Percentiles rank a stretch among this genome's conserved stretches.
phyloP scores from a whole-genome alignment of 2,888 invertebrate species.

The Aproaerema taeniolella region DNA sequence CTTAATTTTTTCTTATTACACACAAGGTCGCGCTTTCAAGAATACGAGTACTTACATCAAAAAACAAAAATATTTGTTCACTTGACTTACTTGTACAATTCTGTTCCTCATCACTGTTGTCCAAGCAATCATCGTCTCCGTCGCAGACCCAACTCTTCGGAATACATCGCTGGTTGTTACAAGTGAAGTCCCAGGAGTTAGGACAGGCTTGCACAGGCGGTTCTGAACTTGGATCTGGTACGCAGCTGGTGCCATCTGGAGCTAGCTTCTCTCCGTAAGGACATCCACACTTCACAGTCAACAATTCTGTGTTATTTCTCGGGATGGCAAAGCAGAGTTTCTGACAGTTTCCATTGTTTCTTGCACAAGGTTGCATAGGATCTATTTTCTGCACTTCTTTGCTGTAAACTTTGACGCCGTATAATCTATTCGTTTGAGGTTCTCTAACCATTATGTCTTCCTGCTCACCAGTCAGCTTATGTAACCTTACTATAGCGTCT shows the following conservation, averaged over 20 bases:
- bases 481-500: slow-evolving; percentile 93
- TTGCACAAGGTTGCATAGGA: slow-evolving; percentile 87
- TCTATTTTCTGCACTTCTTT: slow-evolving; percentile 84
- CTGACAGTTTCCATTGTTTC: slow-evolving; percentile 93
- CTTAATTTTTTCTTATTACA: no score
- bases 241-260: slow-evolving; percentile 83
- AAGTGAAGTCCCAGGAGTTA: slow-evolving; percentile 95
- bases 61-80: no score
- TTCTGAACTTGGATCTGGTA: slow-evolving; percentile 89
- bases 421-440: slow-evolving; percentile 92
- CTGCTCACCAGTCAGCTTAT: slow-evolving; percentile 92
- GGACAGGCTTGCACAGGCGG: slow-evolving; percentile 93
- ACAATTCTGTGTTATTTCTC: slow-evolving; percentile 68
- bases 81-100: slow-evolving; percentile 90
- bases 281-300: slow-evolving; percentile 90
- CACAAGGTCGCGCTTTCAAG: no score
- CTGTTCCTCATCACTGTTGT: slow-evolving; percentile 96
- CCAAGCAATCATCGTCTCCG: slow-evolving; percentile 96
- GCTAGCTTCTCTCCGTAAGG: slow-evolving; percentile 93
- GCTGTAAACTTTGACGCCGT: slow-evolving; percentile 94
- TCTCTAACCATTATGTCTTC: slow-evolving; percentile 92
- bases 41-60: no score
- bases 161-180: slow-evolving; percentile 93
- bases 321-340: slow-evolving; percentile 97
- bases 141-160: slow-evolving; percentile 97